Evolutionary conservation across 2,797 vertebrate genomes (phyloP).

Genomic region (Pristis pectinata): DNA sequence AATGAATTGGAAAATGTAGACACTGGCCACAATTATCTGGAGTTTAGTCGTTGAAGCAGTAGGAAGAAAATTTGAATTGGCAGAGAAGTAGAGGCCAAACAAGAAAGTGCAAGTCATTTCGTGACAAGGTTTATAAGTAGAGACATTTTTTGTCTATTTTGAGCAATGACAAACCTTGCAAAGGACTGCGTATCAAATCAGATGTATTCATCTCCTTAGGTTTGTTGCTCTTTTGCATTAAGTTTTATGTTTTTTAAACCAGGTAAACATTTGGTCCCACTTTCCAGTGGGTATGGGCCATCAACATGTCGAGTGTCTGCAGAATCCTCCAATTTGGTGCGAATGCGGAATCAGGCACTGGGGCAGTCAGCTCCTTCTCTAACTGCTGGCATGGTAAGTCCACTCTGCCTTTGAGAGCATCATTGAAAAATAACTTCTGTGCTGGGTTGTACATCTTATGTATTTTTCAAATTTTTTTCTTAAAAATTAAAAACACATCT

Average conservation of each 20-base stretch:
- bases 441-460: background rate
- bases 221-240: background rate
- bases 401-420: background rate
- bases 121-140: background rate
- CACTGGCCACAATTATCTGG: background rate
- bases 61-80: background rate
- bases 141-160: background rate
- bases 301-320: slow-evolving; percentile 66
- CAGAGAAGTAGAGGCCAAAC: background rate
- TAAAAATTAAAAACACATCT: background rate
- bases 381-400: slow-evolving; percentile 83
- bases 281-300: slow-evolving; percentile 83
- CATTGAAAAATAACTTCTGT: background rate
- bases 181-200: background rate
- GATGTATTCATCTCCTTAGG: background rate
- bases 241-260: slow-evolving; percentile 39
- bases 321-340: slow-evolving; percentile 82
- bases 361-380: slow-evolving; percentile 93
- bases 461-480: background rate
- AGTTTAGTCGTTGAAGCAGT: too few species aligned
- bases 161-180: background rate
- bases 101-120: background rate
- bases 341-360: slow-evolving; percentile 85
- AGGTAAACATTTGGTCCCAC: slow-evolving; percentile 90
- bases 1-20: too few species aligned